Evolutionary conservation across 2,797 vertebrate genomes (phyloP).

Genomic region (Sebastes kiyomatsui): DNA sequence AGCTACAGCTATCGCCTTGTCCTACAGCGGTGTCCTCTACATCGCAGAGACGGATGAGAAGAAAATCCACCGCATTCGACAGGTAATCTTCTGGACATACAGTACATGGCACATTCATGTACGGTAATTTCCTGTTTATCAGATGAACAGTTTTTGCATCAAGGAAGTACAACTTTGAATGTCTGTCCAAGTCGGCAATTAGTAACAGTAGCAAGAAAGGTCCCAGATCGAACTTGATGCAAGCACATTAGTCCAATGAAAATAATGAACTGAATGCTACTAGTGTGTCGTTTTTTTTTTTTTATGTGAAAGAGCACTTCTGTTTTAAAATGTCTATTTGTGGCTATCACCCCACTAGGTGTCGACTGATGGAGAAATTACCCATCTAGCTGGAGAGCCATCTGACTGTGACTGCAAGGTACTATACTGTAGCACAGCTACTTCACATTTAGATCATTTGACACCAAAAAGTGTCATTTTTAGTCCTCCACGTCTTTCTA

Average conservation of each 20-base stretch:
- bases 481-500: background rate
- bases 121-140: background rate
- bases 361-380: slow-evolving; percentile 96
- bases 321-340: background rate
- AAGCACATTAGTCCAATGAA: background rate
- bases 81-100: slow-evolving; percentile 62
- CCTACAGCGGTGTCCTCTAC: slow-evolving; percentile 95
- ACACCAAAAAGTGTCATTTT: background rate
- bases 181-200: background rate
- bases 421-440: slow-evolving; percentile 41
- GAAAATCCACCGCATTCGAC: slow-evolving; percentile 95
- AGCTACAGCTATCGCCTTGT: slow-evolving; percentile 92
- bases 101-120: background rate
- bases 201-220: background rate
- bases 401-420: slow-evolving; percentile 97
- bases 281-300: background rate
- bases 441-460: background rate
- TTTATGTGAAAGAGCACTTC: background rate
- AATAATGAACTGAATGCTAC: background rate
- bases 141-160: background rate
- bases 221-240: background rate
- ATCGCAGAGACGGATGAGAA: slow-evolving; percentile 98
- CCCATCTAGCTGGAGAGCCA: slow-evolving; percentile 90
- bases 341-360: slow-evolving; percentile 71
- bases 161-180: background rate